These are phyloP conservation scores for Eulacestoma nigropectus DNA, from an alignment of 2,113 vertebrate genomes.

Conservation along the genomic window DNA sequence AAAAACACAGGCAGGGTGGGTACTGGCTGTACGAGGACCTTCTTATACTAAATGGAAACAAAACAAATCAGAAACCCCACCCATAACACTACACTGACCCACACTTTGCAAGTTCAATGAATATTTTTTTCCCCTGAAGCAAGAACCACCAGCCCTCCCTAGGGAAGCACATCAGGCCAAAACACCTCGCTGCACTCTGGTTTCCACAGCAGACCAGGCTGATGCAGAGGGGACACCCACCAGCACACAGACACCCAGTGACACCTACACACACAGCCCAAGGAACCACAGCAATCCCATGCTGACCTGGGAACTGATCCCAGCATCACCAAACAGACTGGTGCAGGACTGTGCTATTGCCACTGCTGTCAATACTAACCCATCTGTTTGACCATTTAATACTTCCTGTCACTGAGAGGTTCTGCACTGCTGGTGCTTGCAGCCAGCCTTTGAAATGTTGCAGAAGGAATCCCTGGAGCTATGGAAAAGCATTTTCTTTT, in stretches of 20 bases:
- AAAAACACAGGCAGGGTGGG: not conserved
- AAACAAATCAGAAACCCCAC: not conserved
- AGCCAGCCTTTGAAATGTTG: not conserved
- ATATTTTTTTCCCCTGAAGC: not conserved
- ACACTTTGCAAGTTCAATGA: not conserved
- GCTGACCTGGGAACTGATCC: not conserved
- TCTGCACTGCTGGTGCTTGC: not conserved
- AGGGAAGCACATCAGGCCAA: not conserved
- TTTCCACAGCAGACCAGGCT: not conserved
- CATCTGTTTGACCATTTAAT: not conserved
- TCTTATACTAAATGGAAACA: not conserved
- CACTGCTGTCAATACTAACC: not conserved
- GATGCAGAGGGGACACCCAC: not conserved
- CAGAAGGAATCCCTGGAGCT: not conserved
- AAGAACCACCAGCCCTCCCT: not conserved
- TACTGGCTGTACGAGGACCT: not conserved
- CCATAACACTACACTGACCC: not conserved
- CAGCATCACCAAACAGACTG: not conserved
- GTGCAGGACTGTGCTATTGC: not conserved
- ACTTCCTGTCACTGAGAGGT: not conserved
- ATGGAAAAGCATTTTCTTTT: slow-evolving; percentile 13
- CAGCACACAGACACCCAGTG: not conserved
- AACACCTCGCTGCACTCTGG: fast-evolving
- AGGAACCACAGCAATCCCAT: not conserved
- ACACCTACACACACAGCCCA: not conserved